Evolutionary conservation across 1,140 invertebrate genomes (phyloP).

Genomic region (Sycophaga agraensis): DNA sequence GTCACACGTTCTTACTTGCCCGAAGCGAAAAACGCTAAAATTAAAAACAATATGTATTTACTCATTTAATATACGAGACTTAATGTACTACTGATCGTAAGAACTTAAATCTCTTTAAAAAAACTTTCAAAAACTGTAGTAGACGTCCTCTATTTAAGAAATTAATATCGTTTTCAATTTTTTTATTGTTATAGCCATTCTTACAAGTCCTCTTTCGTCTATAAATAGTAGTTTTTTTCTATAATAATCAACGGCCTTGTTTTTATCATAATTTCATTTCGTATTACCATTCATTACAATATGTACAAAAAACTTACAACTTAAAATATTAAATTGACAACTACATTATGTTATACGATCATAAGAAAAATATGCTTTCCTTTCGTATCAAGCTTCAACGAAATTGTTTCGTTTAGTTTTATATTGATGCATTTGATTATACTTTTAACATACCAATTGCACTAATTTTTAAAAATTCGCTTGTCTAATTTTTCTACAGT

Average conservation of each 20-base stretch:
- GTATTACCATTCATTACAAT: slow-evolving; percentile 49
- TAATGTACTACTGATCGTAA: slow-evolving; percentile 11
- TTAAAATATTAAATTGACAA: slow-evolving; percentile 34
- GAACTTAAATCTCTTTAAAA: slow-evolving; percentile 24
- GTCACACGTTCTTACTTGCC: background rate
- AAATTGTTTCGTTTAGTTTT: background rate
- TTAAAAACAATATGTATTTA: slow-evolving; percentile 14
- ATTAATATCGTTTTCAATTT: slow-evolving; percentile 19
- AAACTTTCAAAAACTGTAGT: slow-evolving; percentile 16
- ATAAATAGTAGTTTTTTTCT: slow-evolving; percentile 45
- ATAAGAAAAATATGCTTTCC: slow-evolving; percentile 35
- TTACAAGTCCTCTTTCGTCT: slow-evolving; percentile 16
- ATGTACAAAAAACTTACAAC: slow-evolving; percentile 52
- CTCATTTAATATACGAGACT: background rate
- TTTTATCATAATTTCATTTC: slow-evolving; percentile 35
- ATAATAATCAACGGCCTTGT: slow-evolving; percentile 38
- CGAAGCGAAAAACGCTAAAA: background rate
- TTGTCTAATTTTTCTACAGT: slow-evolving; percentile 8
- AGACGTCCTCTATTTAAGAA: slow-evolving; percentile 2
- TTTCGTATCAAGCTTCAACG: slow-evolving; percentile 3
- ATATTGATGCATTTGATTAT: slow-evolving; percentile 8
- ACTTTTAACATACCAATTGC: slow-evolving; percentile 37
- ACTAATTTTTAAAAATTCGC: slow-evolving; percentile 32
- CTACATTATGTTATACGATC: slow-evolving; percentile 8
- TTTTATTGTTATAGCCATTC: slow-evolving; percentile 12